Evolutionary conservation across 2,888 invertebrate species (phyloP).

Genomic region (Coremacera marginata): DNA sequence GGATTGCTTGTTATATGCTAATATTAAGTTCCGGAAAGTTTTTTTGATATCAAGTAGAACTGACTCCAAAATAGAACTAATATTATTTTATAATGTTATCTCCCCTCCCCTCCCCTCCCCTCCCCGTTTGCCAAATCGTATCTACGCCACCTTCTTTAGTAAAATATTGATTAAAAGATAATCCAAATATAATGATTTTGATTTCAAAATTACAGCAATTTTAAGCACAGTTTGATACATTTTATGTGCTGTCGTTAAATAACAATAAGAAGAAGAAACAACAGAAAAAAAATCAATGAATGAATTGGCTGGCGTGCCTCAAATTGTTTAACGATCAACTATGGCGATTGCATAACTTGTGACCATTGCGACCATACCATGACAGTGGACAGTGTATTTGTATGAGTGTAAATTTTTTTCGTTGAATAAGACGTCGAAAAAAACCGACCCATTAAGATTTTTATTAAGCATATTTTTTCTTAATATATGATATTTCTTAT

Average conservation of each 20-base stretch:
- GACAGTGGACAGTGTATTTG: neutral
- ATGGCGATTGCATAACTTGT: neutral
- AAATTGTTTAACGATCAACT: neutral
- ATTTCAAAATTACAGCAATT: neutral
- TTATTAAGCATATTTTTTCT: neutral
- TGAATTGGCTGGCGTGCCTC: neutral
- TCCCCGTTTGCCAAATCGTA: too few relatives aligned
- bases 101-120: too few relatives aligned
- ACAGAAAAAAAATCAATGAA: conserved; percentile 6
- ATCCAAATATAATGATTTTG: neutral
- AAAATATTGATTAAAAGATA: neutral
- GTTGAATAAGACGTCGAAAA: too few relatives aligned
- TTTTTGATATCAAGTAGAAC: too few relatives aligned
- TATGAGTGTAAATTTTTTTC: neutral
- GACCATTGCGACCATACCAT: conserved; percentile 6
- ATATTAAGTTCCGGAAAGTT: too few relatives aligned
- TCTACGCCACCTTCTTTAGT: too few relatives aligned
- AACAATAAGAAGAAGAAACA: neutral
- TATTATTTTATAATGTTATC: too few relatives aligned
- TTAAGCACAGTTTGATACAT: neutral
- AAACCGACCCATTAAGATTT: neutral
- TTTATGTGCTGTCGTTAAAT: neutral
- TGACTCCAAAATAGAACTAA: too few relatives aligned
- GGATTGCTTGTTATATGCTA: too few relatives aligned
- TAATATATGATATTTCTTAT: neutral